A percentile compares a stretch with the other conserved stretches of the same genome.
These are phyloP conservation scores for Cydia splendana DNA, from an alignment of 1,140 invertebrate genomes.

Conservation along the genomic window DNA sequence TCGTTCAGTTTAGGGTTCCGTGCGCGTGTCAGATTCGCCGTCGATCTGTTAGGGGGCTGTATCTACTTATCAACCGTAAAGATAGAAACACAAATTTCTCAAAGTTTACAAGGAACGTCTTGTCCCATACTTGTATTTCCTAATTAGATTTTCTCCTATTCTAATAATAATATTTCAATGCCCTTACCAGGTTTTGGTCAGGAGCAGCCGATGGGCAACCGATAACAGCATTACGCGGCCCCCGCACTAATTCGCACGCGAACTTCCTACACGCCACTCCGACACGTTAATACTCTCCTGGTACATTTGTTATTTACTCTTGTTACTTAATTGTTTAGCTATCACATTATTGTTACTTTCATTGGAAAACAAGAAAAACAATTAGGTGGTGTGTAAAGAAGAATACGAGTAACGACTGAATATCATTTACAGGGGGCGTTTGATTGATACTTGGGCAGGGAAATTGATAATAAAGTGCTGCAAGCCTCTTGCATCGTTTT, in stretches of 20 bases:
- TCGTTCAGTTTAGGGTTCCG: too few species aligned
- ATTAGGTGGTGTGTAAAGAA: background rate
- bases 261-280: slow-evolving; percentile 59
- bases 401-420: background rate
- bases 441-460: too few species aligned
- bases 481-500: too few species aligned
- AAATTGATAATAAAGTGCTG: too few species aligned
- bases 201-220: slow-evolving; percentile 57
- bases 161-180: slow-evolving; percentile 40
- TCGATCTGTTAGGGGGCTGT: too few species aligned
- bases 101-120: too few species aligned
- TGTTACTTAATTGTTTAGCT: background rate
- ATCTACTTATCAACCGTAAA: too few species aligned
- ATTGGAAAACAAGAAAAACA: slow-evolving; percentile 29
- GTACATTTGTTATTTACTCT: slow-evolving; percentile 48
- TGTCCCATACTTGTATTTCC: too few species aligned
- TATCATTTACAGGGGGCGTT: too few species aligned
- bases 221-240: slow-evolving; percentile 73
- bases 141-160: background rate
- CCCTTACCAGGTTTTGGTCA: slow-evolving; percentile 25
- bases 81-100: too few species aligned
- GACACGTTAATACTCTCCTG: slow-evolving; percentile 57
- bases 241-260: slow-evolving; percentile 68
- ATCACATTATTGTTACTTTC: background rate
- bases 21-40: too few species aligned